Base-by-base conservation (phyloP, 1,140 invertebrate species). In the Lepidurus arcticus region DNA sequence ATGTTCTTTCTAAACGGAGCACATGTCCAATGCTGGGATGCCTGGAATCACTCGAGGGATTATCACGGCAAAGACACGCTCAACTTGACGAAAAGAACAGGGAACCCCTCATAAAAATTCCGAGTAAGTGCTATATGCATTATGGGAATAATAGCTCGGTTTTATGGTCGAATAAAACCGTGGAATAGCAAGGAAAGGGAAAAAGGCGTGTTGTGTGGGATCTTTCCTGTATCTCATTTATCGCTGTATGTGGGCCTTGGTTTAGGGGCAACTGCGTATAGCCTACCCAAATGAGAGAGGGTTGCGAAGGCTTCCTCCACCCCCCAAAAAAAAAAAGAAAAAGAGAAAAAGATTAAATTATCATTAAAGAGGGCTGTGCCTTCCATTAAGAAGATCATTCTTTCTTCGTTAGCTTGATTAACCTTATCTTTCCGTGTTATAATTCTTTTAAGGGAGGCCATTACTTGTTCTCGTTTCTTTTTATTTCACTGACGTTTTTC, bases 171-270 rank as follows among this genome's bases (percentile, higher is more conserved):
- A 7, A 65, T 65, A 65, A 65, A 65, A 13, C 53, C 16, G 4
- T 13, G 53, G 21, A 65, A 65, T 65, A 65, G 53, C 16, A 65
- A 65, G 53, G 53, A 65, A 65, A 65, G 53, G 53, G 7, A 65
- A 65, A 65, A 65, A 65, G 53, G 53, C 53, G 53, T 65, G 53
- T 65, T 65, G 53, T 21, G 53, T 21, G 53, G 53, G 53, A 65
- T 65, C 53, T n/a, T 65, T 65, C 53, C 53, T 65, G 53, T 65
- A 65, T 65, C 53, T 65, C 53, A 65, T 65, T 65, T 65, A 65
- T 65, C 16, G 53, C 53, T 65, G 53, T 65, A 47, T 47, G 53
- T 16, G 53, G 53, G 53, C 53, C 34, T 34, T 34, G 34, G 34
- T 65, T 65, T 13, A n/a, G 16, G 13, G 13, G 53, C 53, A 65